Evolutionary conservation across 2,888 invertebrate genomes (phyloP).

Genomic region (Stenodera caucasica): DNA sequence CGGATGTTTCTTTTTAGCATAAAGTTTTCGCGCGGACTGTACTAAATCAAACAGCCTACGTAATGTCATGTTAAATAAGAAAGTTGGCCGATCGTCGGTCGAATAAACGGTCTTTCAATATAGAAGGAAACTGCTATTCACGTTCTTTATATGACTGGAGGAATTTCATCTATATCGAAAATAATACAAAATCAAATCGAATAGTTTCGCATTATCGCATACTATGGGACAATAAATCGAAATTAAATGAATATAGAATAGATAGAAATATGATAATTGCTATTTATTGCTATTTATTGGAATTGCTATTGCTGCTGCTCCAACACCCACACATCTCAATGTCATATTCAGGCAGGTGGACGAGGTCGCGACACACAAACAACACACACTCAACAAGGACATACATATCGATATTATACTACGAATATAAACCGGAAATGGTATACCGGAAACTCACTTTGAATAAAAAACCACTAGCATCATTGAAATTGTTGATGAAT

Average conservation of each 20-base stretch:
- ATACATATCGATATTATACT: too few relatives aligned
- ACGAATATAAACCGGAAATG: conserved; percentile 14
- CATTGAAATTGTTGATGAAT: conserved; percentile 2
- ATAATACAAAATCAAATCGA: neutral
- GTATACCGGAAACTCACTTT: conserved; percentile 38
- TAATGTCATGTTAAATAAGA: conserved; percentile 31
- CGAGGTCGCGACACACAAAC: conserved; percentile 39
- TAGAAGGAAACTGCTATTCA: neutral
- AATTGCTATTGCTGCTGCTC: conserved; percentile 33
- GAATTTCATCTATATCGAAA: neutral
- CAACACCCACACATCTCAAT: conserved; percentile 51
- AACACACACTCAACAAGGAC: conserved; percentile 34
- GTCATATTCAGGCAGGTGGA: conserved; percentile 50
- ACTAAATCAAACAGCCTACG: conserved; percentile 30
- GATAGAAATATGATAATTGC: too few relatives aligned
- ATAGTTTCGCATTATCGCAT: neutral
- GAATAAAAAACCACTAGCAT: conserved; percentile 25
- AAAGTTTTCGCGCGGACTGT: conserved; percentile 25
- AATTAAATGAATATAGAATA: conserved; percentile 14
- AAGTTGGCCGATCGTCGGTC: conserved; percentile 29
- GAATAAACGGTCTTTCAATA: conserved; percentile 12
- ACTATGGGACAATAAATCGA: conserved; percentile 1
- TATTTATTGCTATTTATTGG: conserved; percentile 22
- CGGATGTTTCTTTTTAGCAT: conserved; percentile 3
- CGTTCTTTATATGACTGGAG: neutral